These are phyloP conservation scores for Trigoniulus corallinus DNA, from an alignment of 1,140 invertebrate species.

Conservation along the genomic window DNA sequence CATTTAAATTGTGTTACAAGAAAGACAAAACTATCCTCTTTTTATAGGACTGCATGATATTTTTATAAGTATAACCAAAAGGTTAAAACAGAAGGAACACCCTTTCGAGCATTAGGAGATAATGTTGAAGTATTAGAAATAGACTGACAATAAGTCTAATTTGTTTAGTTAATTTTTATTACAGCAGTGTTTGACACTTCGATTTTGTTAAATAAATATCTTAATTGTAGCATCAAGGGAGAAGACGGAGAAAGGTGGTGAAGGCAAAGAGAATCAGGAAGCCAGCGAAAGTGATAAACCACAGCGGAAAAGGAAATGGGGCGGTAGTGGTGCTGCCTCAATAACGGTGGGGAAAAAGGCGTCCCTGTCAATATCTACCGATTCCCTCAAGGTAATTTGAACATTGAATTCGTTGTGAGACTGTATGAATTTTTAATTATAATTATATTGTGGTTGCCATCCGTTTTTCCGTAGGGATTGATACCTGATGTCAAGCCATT, in stretches of 20 bases:
- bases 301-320: conserved; percentile 25
- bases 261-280: conserved; percentile 17
- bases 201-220: no score
- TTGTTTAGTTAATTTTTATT: no score
- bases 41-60: no score
- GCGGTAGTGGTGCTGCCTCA: conserved; percentile 14
- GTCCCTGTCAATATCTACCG: conserved; percentile 26
- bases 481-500: conserved; percentile 37
- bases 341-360: conserved; percentile 14
- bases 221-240: not conserved
- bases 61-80: no score
- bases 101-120: no score
- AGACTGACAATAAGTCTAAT: no score
- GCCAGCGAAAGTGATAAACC: conserved; percentile 11
- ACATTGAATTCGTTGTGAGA: not conserved
- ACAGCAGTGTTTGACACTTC: no score
- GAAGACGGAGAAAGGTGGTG: not conserved
- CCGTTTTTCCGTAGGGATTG: conserved; percentile 25
- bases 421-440: not conserved
- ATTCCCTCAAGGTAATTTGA: conserved; percentile 28
- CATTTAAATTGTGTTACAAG: no score
- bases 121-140: no score
- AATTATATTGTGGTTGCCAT: not conserved
- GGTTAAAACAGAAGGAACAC: no score
- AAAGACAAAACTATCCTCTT: no score